Base-by-base conservation (phyloP, 2,888 invertebrate genomes). In the Molorchus minor region DNA sequence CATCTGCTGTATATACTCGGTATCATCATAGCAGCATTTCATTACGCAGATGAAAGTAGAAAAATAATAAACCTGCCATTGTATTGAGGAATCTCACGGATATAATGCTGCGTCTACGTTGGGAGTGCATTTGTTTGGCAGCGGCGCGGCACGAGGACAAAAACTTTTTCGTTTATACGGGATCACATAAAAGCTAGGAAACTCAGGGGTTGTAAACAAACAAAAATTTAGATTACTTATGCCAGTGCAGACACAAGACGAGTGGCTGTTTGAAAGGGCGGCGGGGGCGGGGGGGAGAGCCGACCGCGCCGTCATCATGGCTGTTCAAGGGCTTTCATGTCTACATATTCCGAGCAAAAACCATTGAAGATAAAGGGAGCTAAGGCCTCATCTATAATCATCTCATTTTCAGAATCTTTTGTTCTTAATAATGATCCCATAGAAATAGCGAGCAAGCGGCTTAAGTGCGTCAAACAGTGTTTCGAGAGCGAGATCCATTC, bases 351-450 rank as follows among this genome's bases (percentile, higher is more conserved):
- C 53, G 30, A 45, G 64, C 61, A 61, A 64, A 61, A 64, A 59
- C 61, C 64, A 55, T 61, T 56, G 61, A 57, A 61, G 61, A 61
- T 61, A 61, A 64, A 59, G 59, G 61, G 61, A 54, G 47, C 61
- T 44, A 56, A 62, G 62, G 74, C 77, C 76, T 75, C 78, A 77
- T 79, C 78, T 74, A 77, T 78, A 79, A 79, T 79, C 79, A 79
- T 79, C 79, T 79, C 79, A 77, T 80, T 80, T 78, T 77, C 75
- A 71, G 72, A 76, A 77, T 77, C 80, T 79, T 80, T 80, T 80
- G 80, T 80, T 79, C 79, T 73, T 77, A 78, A 79, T 79, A 80
- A 79, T 79, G 79, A 80, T 78, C 74, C 78, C 69, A 76, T 73
- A 70, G 72, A 75, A 74, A 74, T 68, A 62, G 59, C 65, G 67